A percentile compares a stretch with the other conserved stretches of the same genome.
These are phyloP conservation scores for Myoxocephalus aenaeus DNA, from an alignment of 2,797 vertebrate species.

Conservation along the genomic window DNA sequence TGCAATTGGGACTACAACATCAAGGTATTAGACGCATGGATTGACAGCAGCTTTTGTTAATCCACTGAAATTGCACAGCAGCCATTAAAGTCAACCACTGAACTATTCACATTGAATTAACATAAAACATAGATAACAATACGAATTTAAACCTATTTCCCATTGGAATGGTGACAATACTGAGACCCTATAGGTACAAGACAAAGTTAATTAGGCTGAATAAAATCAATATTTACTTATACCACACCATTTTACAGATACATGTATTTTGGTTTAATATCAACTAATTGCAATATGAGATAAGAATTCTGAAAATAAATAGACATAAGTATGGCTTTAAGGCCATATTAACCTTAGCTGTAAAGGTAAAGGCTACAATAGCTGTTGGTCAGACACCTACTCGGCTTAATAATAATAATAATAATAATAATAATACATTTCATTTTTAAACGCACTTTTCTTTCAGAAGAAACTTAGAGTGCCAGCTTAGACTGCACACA, in stretches of 20 bases:
- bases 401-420: not conserved
- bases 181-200: not conserved
- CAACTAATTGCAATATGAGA: not conserved
- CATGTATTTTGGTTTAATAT: not conserved
- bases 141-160: not conserved
- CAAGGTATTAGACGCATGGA: not conserved
- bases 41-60: conserved; percentile 3
- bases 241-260: not conserved
- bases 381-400: not conserved
- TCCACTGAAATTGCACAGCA: conserved; percentile 3
- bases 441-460: too few relatives aligned
- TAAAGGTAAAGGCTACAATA: not conserved
- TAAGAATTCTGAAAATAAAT: not conserved
- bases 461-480: too few relatives aligned
- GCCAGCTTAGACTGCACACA: too few relatives aligned
- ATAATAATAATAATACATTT: too few relatives aligned
- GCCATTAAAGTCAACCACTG: not conserved
- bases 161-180: not conserved
- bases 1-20: not conserved
- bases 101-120: not conserved
- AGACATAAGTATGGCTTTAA: not conserved
- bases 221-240: not conserved
- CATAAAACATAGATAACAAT: not conserved
- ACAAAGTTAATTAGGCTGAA: not conserved
- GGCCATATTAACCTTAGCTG: not conserved